Evolutionary conservation across 2,888 invertebrate genomes (phyloP), one percentile per base, ranked within the genome.

Genomic region (Serripes groenlandicus): DNA sequence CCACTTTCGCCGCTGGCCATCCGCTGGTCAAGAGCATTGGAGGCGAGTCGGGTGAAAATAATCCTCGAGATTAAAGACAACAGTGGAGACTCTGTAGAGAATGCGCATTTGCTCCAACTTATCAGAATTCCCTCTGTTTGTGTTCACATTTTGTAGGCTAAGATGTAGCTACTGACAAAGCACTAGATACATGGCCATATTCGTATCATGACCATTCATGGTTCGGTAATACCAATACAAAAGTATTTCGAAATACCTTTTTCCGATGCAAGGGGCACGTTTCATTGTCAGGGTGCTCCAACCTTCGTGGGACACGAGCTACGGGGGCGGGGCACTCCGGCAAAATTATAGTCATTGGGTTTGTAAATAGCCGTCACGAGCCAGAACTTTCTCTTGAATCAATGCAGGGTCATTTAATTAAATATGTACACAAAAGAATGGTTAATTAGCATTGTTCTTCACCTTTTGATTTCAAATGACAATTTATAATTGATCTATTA

Each of bases 281-380:
- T 2, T 52, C 58, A 71, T 71, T 71, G 71, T 71, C 71, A 56
- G 56, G 56, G 34, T 71, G 58, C 71, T 56, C 71, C 56, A 37
- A 71, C 71, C 56, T 71, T 5, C 49, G 21, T 21, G 49, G 66
- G 66, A 35, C 42, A 66, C 37, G 42, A 23, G 42, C n/a, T 42
- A 42, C n/a, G 37, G 26, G 66, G 66, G 64, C 37, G 66, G 66
- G 21, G 35, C 35, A 32, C 32, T 42, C 42, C 42, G 42, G 42
- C 32, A 62, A 56, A 56, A 66, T 66, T 66, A 66, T 66, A 66
- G 66, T 66, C 7, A 66, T 66, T 42, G 66, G 42, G n/a, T 18
- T 23, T 26, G 34, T 28, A 42, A 42, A 66, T 42, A 35, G 66
- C 66, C n/a, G 42, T 66, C 66, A 66, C 66, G 66, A 66, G 66